Evolutionary conservation across 2,797 vertebrate species (phyloP).

Genomic region (Phylloscopus collybita): DNA sequence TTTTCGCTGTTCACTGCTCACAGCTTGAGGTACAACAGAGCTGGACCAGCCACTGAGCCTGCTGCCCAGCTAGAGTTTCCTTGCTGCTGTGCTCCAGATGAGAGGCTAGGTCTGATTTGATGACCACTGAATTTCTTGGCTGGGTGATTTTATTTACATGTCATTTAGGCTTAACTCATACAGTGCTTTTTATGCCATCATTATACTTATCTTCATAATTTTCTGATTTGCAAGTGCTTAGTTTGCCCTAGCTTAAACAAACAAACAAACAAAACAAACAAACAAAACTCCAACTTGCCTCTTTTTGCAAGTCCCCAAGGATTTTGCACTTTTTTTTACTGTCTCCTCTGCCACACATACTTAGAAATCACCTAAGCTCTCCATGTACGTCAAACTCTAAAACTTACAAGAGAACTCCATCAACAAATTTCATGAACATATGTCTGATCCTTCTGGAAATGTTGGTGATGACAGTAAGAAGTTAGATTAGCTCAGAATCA

Average conservation of each 20-base stretch:
- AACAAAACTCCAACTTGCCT: not conserved
- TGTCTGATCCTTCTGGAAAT: not conserved
- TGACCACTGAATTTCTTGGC: not conserved
- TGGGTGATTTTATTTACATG: not conserved
- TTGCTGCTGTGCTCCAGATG: not conserved
- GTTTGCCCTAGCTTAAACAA: not conserved
- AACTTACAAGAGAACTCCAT: not conserved
- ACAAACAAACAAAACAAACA: not conserved
- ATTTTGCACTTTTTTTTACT: not conserved
- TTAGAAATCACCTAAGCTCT: not conserved
- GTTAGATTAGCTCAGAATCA: not conserved
- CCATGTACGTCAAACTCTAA: not conserved
- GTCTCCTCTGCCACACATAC: not conserved
- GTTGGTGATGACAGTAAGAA: not conserved
- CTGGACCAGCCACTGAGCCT: not conserved
- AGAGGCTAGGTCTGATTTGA: not conserved
- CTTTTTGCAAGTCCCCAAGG: not conserved
- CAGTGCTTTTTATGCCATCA: not conserved
- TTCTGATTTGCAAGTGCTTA: not conserved
- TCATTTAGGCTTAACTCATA: not conserved
- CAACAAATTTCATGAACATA: not conserved
- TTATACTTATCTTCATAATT: not conserved
- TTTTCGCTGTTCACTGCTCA: not conserved
- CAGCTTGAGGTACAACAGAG: not conserved
- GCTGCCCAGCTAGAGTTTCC: not conserved